Conservation (phyloP, 2,888 invertebrate genomes). For the Hypselothyrea guttata region DNA sequence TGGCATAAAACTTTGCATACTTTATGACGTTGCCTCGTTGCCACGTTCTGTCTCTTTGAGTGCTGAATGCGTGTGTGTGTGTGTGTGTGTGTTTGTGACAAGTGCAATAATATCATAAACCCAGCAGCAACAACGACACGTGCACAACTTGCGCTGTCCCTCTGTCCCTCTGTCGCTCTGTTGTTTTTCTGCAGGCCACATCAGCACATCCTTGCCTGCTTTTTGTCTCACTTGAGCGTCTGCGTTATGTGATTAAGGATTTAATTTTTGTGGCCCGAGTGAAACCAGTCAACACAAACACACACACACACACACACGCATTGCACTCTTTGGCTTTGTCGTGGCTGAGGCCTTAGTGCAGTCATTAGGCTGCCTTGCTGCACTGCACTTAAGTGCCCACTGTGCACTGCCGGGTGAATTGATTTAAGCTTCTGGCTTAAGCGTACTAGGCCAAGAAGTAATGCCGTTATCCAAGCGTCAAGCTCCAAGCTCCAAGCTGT, state of each 20-base stretch:
- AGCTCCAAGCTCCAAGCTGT: slow-evolving; percentile 25
- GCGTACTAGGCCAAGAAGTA: slow-evolving; percentile 41
- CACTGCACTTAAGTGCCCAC: slow-evolving; percentile 46
- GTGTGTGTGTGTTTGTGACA: slow-evolving; percentile 42
- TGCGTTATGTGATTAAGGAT: slow-evolving; percentile 76
- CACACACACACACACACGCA: slow-evolving; percentile 2
- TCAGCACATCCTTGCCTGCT: slow-evolving; percentile 21
- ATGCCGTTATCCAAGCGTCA: slow-evolving; percentile 36
- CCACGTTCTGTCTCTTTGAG: not conserved
- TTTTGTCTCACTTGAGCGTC: slow-evolving; percentile 47
- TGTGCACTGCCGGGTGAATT: slow-evolving; percentile 27
- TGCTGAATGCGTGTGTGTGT: slow-evolving; percentile 6
- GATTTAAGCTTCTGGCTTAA: slow-evolving; percentile 39
- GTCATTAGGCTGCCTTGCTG: slow-evolving; percentile 44
- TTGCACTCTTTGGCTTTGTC: slow-evolving; percentile 1
- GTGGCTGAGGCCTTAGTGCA: slow-evolving; percentile 15
- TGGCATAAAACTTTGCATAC: slow-evolving; percentile 75
- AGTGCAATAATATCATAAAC: slow-evolving; percentile 76
- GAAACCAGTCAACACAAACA: slow-evolving; percentile 15
- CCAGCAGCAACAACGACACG: slow-evolving; percentile 46
- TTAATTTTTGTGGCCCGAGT: slow-evolving; percentile 55
- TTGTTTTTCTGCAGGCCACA: slow-evolving; percentile 10
- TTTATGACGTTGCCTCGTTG: slow-evolving; percentile 45
- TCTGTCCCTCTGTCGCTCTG: slow-evolving; percentile 8
- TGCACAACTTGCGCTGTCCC: slow-evolving; percentile 27